These are phyloP conservation scores for Zaprionus taronus DNA, from an alignment of 1,140 invertebrate genomes.

Conservation along the genomic window DNA sequence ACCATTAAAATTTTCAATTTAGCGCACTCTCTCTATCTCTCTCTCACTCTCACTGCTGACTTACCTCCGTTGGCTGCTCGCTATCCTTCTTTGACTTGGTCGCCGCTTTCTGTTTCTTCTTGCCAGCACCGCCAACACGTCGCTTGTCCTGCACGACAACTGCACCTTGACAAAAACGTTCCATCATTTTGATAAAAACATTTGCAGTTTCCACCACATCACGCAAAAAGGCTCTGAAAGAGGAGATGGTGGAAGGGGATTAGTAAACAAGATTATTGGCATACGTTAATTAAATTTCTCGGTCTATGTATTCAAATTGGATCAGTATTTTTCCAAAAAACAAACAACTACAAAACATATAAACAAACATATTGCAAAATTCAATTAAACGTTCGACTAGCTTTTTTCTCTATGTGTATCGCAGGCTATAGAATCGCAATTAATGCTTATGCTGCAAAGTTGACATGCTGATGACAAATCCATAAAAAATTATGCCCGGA, in stretches of 20 bases:
- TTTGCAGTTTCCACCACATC: conserved; percentile 96
- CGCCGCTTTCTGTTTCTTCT: conserved; percentile 56
- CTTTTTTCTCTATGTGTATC: conserved; percentile 44
- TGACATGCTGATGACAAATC: background rate
- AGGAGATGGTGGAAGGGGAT: conserved; percentile 32
- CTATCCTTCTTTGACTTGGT: conserved; percentile 53
- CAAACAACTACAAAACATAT: conserved; percentile 37
- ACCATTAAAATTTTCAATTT: conserved; percentile 69
- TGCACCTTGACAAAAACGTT: conserved; percentile 90
- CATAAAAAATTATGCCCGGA: background rate
- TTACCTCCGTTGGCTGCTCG: conserved; percentile 68
- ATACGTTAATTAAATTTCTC: conserved; percentile 68
- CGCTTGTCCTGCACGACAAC: conserved; percentile 91
- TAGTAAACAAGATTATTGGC: conserved; percentile 65
- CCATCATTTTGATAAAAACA: conserved; percentile 96
- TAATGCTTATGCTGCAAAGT: conserved; percentile 20
- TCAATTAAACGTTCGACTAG: conserved; percentile 68
- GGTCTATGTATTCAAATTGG: conserved; percentile 53
- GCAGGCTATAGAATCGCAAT: conserved; percentile 24
- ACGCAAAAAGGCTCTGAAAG: conserved; percentile 90
- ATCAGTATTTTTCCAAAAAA: conserved; percentile 26
- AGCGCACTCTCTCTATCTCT: background rate
- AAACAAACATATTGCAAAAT: conserved; percentile 59
- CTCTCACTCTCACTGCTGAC: conserved; percentile 7
- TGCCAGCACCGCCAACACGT: conserved; percentile 38